Conservation (phyloP, 2,888 invertebrate species). For the Lasioglossum morio region DNA sequence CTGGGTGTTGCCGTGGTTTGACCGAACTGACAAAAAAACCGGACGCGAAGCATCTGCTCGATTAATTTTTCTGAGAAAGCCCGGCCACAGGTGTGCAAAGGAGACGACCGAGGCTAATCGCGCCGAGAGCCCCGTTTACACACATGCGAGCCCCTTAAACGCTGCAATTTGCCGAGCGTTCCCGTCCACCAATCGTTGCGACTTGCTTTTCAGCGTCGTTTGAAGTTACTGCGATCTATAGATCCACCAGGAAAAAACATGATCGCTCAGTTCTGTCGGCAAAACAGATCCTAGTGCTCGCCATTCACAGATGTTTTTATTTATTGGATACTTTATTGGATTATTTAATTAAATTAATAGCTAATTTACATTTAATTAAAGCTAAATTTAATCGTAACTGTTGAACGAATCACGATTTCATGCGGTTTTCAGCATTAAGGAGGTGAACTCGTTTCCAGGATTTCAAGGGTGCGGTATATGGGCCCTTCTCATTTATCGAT, state of each 20-base stretch:
- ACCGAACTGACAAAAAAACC: slow-evolving; percentile 42
- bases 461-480: too few relatives aligned
- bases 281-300: background rate
- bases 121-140: background rate
- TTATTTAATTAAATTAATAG: too few relatives aligned
- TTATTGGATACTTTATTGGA: too few relatives aligned
- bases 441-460: too few relatives aligned
- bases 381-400: too few relatives aligned
- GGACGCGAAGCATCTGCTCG: slow-evolving; percentile 46
- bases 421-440: too few relatives aligned
- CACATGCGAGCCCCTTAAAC: slow-evolving; percentile 9
- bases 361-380: too few relatives aligned
- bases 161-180: background rate
- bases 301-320: background rate
- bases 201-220: background rate
- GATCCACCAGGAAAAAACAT: background rate
- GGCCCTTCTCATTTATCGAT: too few relatives aligned
- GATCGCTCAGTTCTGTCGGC: background rate
- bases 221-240: background rate
- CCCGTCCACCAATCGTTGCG: background rate
- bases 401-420: too few relatives aligned
- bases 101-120: slow-evolving; percentile 10
- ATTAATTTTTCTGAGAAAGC: slow-evolving; percentile 37
- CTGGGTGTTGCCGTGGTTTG: slow-evolving; percentile 31
- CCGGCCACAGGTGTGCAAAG: slow-evolving; percentile 3